Evolutionary conservation across 2,797 vertebrate species (phyloP), one percentile per base, ranked within the genome.

Genomic region (Takifugu rubripes): DNA sequence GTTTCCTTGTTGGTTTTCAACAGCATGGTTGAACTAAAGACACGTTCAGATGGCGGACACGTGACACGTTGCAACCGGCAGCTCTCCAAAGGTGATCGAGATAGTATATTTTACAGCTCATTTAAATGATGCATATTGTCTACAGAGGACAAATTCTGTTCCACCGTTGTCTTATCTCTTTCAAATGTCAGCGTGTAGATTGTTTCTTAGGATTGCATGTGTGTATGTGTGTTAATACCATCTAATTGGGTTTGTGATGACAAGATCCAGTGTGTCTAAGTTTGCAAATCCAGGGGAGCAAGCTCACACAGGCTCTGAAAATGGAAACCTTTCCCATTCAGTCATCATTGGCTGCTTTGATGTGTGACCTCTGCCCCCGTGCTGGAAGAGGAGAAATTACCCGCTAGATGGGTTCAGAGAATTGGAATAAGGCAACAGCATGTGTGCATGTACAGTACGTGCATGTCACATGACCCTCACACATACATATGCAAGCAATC

Each of bases 261-360:
- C 70, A 51, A 74, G 82, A 77, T 64, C 70, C 58, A 67, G 43
- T 53, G 59, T 54, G 49, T 82, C 77, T 80, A 82, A 88, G 84
- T 81, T 75, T 72, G 48, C 78, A 77, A 87, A 87, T 82, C 82
- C 78, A 77, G 63, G 55, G 69, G 70, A 75, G 70, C 86, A 88
- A 78, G 87, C 70, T 80, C 7, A 64, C 83, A 64, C 89, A 90
- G 77, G 88, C 76, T 83, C 70, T 75, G 55, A 55, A 74, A 67
- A 70, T 47, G 10, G 14, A 71, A 61, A 56, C 61, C 64, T 75
- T 78, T 81, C 73, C 78, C 75, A 71, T 84, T 80, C 74, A 79
- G 81, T 87, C 82, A 84, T 83, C 81, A 83, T 59, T 52, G 75
- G 62, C 56, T 1, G 64, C 87, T 90, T 89, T 89, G 86, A 88